Evolutionary conservation across 2,888 invertebrate genomes (phyloP), one percentile per base, ranked within the genome.

Genomic region (Ochropacha duplaris): DNA sequence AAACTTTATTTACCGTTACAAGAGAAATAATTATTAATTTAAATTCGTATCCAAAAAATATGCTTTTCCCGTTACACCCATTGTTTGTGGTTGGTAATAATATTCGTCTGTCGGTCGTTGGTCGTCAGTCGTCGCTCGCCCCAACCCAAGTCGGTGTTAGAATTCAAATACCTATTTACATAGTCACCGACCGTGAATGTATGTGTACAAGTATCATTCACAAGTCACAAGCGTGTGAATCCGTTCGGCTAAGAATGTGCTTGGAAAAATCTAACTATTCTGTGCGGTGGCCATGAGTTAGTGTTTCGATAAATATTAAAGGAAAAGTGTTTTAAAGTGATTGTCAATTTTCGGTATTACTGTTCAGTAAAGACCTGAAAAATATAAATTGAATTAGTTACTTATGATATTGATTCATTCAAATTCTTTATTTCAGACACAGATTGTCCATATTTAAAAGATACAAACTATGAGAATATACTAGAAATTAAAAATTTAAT

Each of bases 171-270:
- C 78, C 74, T 83, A 90, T 89, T 89, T 88, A 88, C 90, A 90
- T 91, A 90, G 84, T 78, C 90, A 88, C 79, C 81, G 84, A 90
- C 90, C 90, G 90, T 90, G 87, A 89, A 90, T 81, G 78, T 84
- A 78, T 82, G 74, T 72, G 71, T 73, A 66, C 64, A 70, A 64
- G 78, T 84, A 83, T 81, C 79, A 84, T 78, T 80, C 78, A 80
- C 75, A 68, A 75, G 69, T 72, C 65, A 57, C 68, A 74, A 78
- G 79, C 90, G 90, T 90, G 91, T 90, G 91, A 91, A 90, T 85
- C 81, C 80, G 72, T 74, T 73, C 79, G 76, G 71, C 76, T 74
- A 79, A 85, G 89, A 88, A 89, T 89, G 88, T 78, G 79, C 77
- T 72, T 76, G 83, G 87, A 85, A 87, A 82, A 81, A 85, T 86